Evolutionary conservation across 1,140 invertebrate species (phyloP).

Genomic region (Belonocnema kinseyi): DNA sequence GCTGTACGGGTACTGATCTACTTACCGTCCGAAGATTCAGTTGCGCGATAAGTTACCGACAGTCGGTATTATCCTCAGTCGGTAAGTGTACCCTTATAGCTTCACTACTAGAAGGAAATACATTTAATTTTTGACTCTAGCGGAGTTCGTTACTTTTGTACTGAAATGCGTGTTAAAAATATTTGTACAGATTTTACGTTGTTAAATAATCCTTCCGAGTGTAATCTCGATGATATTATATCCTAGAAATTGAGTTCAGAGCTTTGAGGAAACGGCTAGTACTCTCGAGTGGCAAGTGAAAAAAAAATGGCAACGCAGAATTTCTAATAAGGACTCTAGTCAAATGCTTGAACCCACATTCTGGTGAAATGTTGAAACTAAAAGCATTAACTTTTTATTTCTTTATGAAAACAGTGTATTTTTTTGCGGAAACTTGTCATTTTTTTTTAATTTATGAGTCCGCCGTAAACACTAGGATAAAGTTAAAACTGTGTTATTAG

Average conservation of each 20-base stretch:
- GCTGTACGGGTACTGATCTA: too few relatives aligned
- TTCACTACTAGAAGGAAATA: neutral
- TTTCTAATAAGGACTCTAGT: slow-evolving; percentile 20
- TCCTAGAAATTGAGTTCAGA: neutral
- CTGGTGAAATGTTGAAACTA: neutral
- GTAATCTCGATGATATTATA: neutral
- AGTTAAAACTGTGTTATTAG: slow-evolving; percentile 63
- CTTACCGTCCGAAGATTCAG: too few relatives aligned
- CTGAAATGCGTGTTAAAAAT: neutral
- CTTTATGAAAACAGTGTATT: neutral
- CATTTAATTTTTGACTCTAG: slow-evolving; percentile 9
- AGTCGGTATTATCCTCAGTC: too few relatives aligned
- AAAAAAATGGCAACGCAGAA: slow-evolving; percentile 31
- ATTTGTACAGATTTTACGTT: slow-evolving; percentile 6
- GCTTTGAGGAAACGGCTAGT: neutral
- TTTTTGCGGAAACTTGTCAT: slow-evolving; percentile 3
- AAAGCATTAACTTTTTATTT: neutral
- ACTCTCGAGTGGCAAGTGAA: neutral
- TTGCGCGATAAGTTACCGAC: too few relatives aligned
- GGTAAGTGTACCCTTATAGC: neutral
- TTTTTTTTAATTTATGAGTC: slow-evolving; percentile 23
- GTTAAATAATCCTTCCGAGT: neutral
- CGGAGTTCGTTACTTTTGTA: slow-evolving; percentile 11
- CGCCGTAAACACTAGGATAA: slow-evolving; percentile 44
- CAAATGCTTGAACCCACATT: slow-evolving; percentile 24